A percentile compares a stretch with the other conserved stretches of the same genome.
Conservation (phyloP, 2,888 invertebrate species). For the Drosophila neotestacea region DNA sequence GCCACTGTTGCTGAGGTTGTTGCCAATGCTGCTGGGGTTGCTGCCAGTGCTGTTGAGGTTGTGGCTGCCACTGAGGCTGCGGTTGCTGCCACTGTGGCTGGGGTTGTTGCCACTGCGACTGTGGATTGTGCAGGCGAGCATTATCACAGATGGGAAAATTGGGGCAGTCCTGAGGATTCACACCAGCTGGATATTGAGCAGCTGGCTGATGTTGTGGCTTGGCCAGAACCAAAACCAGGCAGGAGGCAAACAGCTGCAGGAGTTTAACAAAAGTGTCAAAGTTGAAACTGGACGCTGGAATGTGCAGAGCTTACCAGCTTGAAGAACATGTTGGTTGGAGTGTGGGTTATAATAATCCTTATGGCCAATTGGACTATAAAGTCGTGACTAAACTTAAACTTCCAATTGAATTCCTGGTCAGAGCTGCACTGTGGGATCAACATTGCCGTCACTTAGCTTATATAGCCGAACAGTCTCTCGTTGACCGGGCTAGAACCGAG, state of each 20-base stretch:
- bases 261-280: not conserved
- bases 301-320: slow-evolving; percentile 83
- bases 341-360: slow-evolving; percentile 52
- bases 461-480: slow-evolving; percentile 78
- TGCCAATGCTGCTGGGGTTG: slow-evolving; percentile 77
- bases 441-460: slow-evolving; percentile 78
- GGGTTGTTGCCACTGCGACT: slow-evolving; percentile 81
- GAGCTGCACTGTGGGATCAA: slow-evolving; percentile 83
- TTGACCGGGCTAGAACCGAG: slow-evolving; percentile 65
- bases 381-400: slow-evolving; percentile 83
- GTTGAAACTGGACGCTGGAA: not conserved
- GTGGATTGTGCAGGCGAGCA: slow-evolving; percentile 84
- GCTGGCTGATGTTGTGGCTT: slow-evolving; percentile 84
- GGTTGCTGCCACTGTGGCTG: slow-evolving; percentile 79
- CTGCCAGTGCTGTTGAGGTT: slow-evolving; percentile 75
- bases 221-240: slow-evolving; percentile 82
- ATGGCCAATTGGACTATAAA: slow-evolving; percentile 85
- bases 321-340: slow-evolving; percentile 81
- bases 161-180: slow-evolving; percentile 86
- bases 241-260: slow-evolving; percentile 79
- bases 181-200: slow-evolving; percentile 86
- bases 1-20: slow-evolving; percentile 58
- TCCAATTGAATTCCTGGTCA: slow-evolving; percentile 85
- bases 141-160: slow-evolving; percentile 86
- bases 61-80: slow-evolving; percentile 71